A percentile compares a stretch with the other conserved stretches of the same genome.
phyloP scores from a whole-genome alignment of 37 sponge, comb jelly and placozoan species.

The Theonella swinhoei region DNA sequence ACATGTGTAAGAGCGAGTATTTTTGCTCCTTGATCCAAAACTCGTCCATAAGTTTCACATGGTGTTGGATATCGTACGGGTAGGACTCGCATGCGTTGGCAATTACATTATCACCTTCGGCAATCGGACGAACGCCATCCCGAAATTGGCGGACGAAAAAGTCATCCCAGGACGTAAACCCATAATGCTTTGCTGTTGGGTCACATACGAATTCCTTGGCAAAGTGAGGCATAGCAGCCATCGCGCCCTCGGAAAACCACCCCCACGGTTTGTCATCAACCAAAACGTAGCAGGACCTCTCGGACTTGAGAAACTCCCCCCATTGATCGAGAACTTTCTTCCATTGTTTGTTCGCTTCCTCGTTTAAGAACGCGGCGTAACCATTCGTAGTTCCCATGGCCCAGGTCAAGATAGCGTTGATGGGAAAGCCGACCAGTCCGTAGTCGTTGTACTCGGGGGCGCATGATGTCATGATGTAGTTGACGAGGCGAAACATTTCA shows the following conservation, averaged over 20 bases:
- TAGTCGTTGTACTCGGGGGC: slow-evolving; percentile 27
- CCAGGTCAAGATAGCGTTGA: slow-evolving; percentile 56
- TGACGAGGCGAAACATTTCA: slow-evolving; percentile 31
- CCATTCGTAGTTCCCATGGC: slow-evolving; percentile 38
- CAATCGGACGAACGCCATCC: slow-evolving; percentile 44
- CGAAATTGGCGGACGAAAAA: slow-evolving; percentile 44
- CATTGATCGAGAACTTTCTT: slow-evolving; percentile 35
- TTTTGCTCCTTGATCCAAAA: slow-evolving; percentile 34
- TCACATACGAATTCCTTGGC: slow-evolving; percentile 12
- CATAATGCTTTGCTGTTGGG: slow-evolving; percentile 22
- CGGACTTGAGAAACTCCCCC: slow-evolving; percentile 29
- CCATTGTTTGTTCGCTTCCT: slow-evolving; percentile 34
- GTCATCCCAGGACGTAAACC: slow-evolving; percentile 56
- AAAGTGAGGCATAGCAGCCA: slow-evolving; percentile 20
- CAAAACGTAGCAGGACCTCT: slow-evolving; percentile 46
- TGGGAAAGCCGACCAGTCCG: slow-evolving; percentile 50
- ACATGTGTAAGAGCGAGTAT: slow-evolving; percentile 39
- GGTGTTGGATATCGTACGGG: slow-evolving; percentile 20
- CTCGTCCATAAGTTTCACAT: slow-evolving; percentile 13
- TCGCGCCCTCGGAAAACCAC: slow-evolving; percentile 38
- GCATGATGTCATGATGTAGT: slow-evolving; percentile 25
- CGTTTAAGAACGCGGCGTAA: slow-evolving; percentile 46
- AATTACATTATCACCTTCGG: slow-evolving; percentile 30
- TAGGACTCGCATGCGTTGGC: slow-evolving; percentile 54
- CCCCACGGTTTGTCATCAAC: background rate